A percentile compares a stretch with the other conserved stretches of the same genome.
Evolutionary conservation across 2,888 invertebrate genomes (phyloP).

Genomic region (Galeruca laticollis): DNA sequence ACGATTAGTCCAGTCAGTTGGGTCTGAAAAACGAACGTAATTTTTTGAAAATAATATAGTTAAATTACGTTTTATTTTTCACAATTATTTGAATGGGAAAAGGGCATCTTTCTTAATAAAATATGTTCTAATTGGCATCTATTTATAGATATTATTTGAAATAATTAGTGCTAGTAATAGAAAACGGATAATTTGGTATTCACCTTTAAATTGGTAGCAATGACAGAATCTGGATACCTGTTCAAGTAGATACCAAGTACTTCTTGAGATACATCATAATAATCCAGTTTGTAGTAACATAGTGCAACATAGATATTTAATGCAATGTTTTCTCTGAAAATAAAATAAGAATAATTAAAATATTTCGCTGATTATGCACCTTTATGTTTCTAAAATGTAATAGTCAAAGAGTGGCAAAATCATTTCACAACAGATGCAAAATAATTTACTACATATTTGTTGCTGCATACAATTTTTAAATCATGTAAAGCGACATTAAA

Average conservation of each 20-base stretch:
- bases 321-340: conserved; percentile 86
- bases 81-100: no score
- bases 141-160: neutral
- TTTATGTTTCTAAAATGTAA: neutral
- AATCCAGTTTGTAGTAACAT: conserved; percentile 98
- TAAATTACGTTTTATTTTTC: no score
- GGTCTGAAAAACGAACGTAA: no score
- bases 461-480: no score
- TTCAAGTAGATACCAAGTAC: conserved; percentile 94
- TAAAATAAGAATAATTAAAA: neutral
- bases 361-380: neutral
- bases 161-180: neutral
- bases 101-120: neutral
- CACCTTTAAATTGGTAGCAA: conserved; percentile 93
- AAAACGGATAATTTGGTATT: conserved; percentile 2
- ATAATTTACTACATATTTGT: no score
- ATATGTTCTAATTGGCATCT: conserved; percentile 1
- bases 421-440: no score
- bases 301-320: conserved; percentile 97
- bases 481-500: no score
- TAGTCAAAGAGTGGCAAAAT: no score
- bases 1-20: no score
- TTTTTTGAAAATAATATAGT: no score
- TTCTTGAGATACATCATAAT: conserved; percentile 98
- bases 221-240: conserved; percentile 92